Conservation (phyloP, 2,888 invertebrate species). For the Scaptomyza cyrtandrae region DNA sequence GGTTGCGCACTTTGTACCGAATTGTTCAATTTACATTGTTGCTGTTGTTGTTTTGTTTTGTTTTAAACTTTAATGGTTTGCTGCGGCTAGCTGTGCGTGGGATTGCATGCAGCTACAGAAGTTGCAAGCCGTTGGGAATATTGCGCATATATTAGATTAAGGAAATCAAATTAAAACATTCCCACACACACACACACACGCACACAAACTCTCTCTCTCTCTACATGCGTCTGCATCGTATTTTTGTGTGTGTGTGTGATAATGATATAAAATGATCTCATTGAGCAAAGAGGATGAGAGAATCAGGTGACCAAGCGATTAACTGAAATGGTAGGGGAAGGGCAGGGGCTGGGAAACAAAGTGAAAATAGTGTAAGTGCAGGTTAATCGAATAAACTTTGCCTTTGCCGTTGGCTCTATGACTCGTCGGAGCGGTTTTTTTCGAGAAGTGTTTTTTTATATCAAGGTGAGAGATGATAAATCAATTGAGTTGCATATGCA, state of each 20-base stretch:
- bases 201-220: not conserved
- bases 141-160: conserved; percentile 30
- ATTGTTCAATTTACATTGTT: conserved; percentile 63
- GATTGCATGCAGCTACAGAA: conserved; percentile 1
- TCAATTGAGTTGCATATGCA: conserved; percentile 26
- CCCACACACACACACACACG: conserved; percentile 16
- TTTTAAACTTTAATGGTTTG: conserved; percentile 55
- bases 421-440: not conserved
- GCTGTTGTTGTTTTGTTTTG: conserved; percentile 22
- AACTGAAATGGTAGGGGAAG: not conserved
- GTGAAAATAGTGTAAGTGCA: not conserved
- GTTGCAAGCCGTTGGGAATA: not conserved
- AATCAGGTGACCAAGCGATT: conserved; percentile 2
- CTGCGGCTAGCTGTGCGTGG: conserved; percentile 33
- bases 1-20: conserved; percentile 18
- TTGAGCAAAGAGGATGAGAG: conserved; percentile 5
- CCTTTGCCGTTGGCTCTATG: not conserved
- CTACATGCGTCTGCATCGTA: too few species aligned
- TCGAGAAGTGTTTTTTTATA: not conserved
- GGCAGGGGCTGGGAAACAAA: not conserved
- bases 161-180: conserved; percentile 41
- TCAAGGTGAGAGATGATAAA: conserved; percentile 20
- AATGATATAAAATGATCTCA: conserved; percentile 33
- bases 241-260: conserved; percentile 7
- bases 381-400: conserved; percentile 16